Conservation (phyloP, 2,797 vertebrate species). For the Sebastolobus altivelis region DNA sequence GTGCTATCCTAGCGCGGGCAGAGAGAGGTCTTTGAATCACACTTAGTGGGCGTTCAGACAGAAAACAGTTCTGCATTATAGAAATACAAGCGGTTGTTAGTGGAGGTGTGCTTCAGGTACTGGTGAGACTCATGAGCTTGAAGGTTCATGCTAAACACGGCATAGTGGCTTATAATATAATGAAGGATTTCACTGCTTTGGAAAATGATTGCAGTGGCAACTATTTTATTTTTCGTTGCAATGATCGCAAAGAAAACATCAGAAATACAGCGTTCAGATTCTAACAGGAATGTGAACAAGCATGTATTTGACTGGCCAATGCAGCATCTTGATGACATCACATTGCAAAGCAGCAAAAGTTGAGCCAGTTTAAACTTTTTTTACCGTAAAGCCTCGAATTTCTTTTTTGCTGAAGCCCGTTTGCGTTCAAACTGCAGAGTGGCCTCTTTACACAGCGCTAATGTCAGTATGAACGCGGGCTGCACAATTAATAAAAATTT, state of each 20-base stretch:
- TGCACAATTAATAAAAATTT: too few relatives aligned
- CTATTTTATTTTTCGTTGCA: too few relatives aligned
- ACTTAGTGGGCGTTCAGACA: background rate
- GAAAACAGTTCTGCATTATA: background rate
- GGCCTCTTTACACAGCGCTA: too few relatives aligned
- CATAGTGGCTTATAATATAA: background rate
- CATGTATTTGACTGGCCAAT: background rate
- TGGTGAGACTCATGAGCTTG: background rate
- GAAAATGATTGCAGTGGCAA: background rate
- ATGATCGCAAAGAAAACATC: too few relatives aligned
- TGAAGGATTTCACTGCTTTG: too few relatives aligned
- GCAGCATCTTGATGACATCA: background rate
- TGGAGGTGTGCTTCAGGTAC: background rate
- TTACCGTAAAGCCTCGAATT: too few relatives aligned
- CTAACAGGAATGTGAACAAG: background rate
- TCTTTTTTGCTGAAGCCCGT: rapidly evolving
- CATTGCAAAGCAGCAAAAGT: background rate
- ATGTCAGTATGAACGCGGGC: too few relatives aligned
- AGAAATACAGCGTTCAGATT: background rate
- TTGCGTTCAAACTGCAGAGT: too few relatives aligned
- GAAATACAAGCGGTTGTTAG: too few relatives aligned
- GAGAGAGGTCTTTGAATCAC: background rate
- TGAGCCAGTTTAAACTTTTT: background rate
- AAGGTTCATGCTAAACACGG: background rate
- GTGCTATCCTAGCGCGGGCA: background rate